Conservation (phyloP, 2,797 vertebrate genomes). For the Austrolebias charrua region DNA sequence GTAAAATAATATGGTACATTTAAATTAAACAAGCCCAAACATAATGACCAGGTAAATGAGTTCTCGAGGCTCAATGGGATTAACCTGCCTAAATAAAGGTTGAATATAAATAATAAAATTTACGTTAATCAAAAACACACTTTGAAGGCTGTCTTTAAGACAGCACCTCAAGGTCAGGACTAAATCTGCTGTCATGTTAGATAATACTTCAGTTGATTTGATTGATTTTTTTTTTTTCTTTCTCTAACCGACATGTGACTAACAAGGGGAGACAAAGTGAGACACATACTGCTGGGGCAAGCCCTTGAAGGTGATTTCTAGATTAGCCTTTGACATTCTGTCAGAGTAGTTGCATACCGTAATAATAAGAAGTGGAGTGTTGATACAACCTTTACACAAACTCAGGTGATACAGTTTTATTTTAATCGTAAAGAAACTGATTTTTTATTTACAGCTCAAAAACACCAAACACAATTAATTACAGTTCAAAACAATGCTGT, state of each 20-base stretch:
- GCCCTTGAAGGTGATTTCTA: neutral
- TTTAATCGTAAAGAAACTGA: constrained; percentile 22
- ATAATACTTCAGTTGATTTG: constrained; percentile 1
- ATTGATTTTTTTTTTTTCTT: neutral
- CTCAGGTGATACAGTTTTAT: constrained; percentile 12
- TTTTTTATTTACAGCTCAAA: constrained; percentile 36
- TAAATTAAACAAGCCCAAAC: too few relatives aligned
- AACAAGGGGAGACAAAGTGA: constrained; percentile 2
- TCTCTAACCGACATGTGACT: too few relatives aligned
- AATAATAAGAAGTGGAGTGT: constrained; percentile 1
- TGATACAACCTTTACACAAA: constrained; percentile 1
- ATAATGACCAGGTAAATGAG: too few relatives aligned
- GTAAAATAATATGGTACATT: too few relatives aligned
- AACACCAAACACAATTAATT: constrained; percentile 16
- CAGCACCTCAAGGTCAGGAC: neutral
- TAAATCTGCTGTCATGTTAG: neutral
- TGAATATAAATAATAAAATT: too few relatives aligned
- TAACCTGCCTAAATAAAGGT: too few relatives aligned
- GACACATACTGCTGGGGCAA: neutral
- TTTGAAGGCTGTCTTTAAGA: neutral
- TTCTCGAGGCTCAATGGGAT: too few relatives aligned
- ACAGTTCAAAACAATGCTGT: constrained; percentile 12
- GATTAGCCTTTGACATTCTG: neutral
- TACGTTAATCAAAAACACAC: too few relatives aligned
- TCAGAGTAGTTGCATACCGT: constrained; percentile 1